Conservation (phyloP, 2,113 vertebrate genomes). For the Zosterops hypoxanthus region DNA sequence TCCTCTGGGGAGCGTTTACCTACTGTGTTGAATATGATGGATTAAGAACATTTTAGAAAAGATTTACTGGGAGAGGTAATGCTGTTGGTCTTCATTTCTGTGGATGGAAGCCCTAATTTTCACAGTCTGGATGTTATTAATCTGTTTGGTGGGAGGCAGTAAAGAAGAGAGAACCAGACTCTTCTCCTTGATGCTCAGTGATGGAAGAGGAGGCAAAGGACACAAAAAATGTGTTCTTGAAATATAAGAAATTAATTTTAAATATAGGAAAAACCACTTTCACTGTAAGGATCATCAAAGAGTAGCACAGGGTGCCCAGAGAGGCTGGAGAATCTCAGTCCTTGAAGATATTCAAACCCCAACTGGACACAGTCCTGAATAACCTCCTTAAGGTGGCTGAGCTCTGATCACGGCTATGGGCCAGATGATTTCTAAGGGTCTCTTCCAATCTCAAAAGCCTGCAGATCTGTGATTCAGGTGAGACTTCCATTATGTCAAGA, state of each 20-base stretch:
- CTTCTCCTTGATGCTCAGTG: neutral
- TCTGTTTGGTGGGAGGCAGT: neutral
- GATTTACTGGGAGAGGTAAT: neutral
- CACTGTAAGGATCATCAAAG: neutral
- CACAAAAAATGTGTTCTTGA: neutral
- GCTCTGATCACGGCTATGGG: neutral
- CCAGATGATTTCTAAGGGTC: neutral
- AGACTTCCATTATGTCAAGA: neutral
- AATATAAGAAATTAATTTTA: neutral
- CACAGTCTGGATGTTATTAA: neutral
- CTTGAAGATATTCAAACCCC: neutral
- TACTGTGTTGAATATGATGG: neutral
- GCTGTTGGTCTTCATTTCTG: neutral
- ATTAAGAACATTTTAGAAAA: neutral
- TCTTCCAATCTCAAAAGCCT: neutral
- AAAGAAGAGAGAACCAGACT: neutral
- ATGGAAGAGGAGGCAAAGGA: neutral
- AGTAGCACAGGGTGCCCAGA: neutral
- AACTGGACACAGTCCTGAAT: neutral
- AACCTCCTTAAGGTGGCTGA: neutral
- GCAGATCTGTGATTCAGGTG: neutral
- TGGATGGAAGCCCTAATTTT: neutral
- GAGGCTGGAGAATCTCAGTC: neutral
- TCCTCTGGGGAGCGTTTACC: neutral
- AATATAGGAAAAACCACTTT: neutral